These are phyloP conservation scores for Molossus molossus DNA, from an alignment of 2,797 vertebrate genomes.

Conservation along the genomic window DNA sequence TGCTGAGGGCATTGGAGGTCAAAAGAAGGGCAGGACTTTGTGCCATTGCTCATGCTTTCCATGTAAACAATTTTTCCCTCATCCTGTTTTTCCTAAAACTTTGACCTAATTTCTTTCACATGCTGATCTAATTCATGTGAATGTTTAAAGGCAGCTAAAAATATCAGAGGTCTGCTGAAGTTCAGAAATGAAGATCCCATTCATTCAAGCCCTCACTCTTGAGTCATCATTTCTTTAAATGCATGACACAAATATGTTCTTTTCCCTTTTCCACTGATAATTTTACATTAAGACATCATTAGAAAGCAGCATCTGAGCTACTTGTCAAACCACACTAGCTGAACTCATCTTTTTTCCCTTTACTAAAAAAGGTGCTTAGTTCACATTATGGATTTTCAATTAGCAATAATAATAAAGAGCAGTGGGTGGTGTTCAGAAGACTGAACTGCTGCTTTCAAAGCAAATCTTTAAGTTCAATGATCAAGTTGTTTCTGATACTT, in stretches of 20 bases:
- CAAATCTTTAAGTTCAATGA: conserved; percentile 18
- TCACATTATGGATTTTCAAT: conserved; percentile 79
- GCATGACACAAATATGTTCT: neutral
- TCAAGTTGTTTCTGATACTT: conserved; percentile 35
- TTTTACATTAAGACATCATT: conserved; percentile 76
- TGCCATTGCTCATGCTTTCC: conserved; percentile 77
- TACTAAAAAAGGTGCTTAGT: conserved; percentile 67
- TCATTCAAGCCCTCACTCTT: neutral
- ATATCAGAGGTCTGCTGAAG: conserved; percentile 61
- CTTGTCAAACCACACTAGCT: conserved; percentile 61
- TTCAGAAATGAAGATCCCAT: conserved; percentile 69
- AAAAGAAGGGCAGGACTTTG: neutral
- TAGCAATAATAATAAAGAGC: conserved; percentile 66
- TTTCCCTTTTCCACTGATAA: conserved; percentile 56
- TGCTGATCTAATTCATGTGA: conserved; percentile 71
- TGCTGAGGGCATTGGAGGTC: neutral
- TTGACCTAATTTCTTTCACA: conserved; percentile 83
- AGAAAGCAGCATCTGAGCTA: conserved; percentile 28
- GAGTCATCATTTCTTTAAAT: conserved; percentile 70
- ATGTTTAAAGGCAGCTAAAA: conserved; percentile 69
- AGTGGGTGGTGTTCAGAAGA: neutral
- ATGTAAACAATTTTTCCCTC: conserved; percentile 76
- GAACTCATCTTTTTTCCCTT: conserved; percentile 65
- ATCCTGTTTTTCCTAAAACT: conserved; percentile 82
- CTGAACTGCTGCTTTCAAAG: conserved; percentile 61